These are phyloP conservation scores for Chloroclystis v-ata DNA, from an alignment of 2,888 invertebrate species.

Conservation along the genomic window DNA sequence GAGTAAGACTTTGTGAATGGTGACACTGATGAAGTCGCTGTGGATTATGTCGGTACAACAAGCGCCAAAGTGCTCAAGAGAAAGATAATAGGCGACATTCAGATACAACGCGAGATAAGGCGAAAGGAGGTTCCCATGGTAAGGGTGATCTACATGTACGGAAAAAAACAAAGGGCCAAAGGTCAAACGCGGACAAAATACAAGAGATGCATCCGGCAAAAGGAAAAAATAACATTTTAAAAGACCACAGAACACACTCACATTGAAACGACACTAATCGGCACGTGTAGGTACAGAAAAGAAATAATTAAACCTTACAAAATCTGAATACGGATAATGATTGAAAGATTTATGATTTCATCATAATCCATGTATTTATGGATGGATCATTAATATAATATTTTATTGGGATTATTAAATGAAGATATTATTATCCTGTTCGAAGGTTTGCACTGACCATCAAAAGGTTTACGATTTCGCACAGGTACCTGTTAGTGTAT, in stretches of 20 bases:
- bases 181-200: conserved; percentile 63
- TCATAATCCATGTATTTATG: conserved; percentile 32
- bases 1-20: conserved; percentile 4
- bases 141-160: conserved; percentile 46
- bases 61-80: conserved; percentile 68
- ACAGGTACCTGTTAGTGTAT: neutral
- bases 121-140: conserved; percentile 67
- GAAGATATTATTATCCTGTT: conserved; percentile 34
- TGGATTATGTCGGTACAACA: conserved; percentile 64
- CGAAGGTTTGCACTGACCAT: conserved; percentile 37
- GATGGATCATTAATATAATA: conserved; percentile 38
- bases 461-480: conserved; percentile 33
- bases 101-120: conserved; percentile 74
- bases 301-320: conserved; percentile 18
- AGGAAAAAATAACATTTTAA: conserved; percentile 16
- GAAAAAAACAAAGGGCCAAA: conserved; percentile 50
- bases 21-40: conserved; percentile 20
- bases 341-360: conserved; percentile 39
- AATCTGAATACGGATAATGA: conserved; percentile 29
- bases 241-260: neutral
- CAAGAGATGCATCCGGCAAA: conserved; percentile 38
- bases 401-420: conserved; percentile 41
- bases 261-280: neutral
- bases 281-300: conserved; percentile 5
- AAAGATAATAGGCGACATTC: conserved; percentile 75